A percentile compares a stretch with the other conserved stretches of the same genome.
Evolutionary conservation across 2,888 invertebrate species (phyloP).

Genomic region (Teleiodes luculella): DNA sequence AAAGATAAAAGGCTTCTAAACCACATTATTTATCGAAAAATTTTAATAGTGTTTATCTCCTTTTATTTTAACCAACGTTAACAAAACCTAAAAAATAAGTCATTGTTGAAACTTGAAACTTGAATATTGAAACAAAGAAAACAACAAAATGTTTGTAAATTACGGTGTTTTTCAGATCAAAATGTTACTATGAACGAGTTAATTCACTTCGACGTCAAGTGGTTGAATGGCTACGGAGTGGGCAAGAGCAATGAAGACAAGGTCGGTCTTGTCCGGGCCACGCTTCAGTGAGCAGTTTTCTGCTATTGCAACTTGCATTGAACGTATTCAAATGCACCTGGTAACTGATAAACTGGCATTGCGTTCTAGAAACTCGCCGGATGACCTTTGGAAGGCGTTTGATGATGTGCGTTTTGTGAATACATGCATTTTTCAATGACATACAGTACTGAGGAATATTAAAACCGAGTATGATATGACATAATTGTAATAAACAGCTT

Average conservation of each 20-base stretch:
- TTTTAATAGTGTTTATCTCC: no score
- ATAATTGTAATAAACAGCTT: background rate
- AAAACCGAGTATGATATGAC: background rate
- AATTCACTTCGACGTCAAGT: background rate
- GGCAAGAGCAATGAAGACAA: conserved; percentile 31
- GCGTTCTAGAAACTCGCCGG: background rate
- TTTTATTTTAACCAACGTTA: no score
- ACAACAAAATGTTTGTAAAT: background rate
- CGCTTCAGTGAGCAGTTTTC: conserved; percentile 20
- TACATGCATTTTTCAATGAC: background rate
- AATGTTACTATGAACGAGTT: background rate
- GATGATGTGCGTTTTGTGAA: background rate
- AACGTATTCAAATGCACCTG: background rate
- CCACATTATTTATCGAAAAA: no score
- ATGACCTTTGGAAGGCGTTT: background rate
- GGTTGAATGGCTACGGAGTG: conserved; percentile 15
- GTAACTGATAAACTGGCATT: background rate
- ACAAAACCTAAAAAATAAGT: no score
- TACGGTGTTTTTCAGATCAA: background rate
- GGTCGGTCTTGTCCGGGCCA: conserved; percentile 25
- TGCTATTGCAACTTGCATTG: conserved; percentile 6
- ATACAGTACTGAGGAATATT: background rate
- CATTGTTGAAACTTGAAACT: background rate
- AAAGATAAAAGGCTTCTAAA: no score
- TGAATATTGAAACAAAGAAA: conserved; percentile 1